These are phyloP conservation scores for Nephotettix cincticeps DNA, from an alignment of 1,140 invertebrate genomes.

Conservation along the genomic window DNA sequence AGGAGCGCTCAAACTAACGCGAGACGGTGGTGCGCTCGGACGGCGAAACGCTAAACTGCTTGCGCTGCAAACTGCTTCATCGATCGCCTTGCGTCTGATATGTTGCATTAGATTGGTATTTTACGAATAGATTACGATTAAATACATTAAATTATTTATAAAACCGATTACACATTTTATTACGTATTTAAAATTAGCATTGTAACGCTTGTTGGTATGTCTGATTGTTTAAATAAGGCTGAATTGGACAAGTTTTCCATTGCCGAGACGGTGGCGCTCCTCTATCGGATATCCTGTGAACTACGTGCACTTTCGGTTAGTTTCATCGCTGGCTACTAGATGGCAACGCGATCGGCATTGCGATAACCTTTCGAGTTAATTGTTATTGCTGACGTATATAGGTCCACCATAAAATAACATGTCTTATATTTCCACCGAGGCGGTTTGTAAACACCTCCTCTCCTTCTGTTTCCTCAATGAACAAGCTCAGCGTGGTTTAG, in stretches of 20 bases:
- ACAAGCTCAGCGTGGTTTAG: no score
- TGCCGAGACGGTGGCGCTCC: no score
- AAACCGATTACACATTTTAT: background rate
- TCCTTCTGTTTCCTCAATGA: background rate
- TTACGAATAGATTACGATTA: no score
- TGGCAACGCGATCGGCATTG: background rate
- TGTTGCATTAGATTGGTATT: no score
- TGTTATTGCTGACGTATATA: slow-evolving; percentile 18
- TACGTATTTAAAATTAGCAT: slow-evolving; percentile 2
- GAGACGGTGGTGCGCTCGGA: background rate
- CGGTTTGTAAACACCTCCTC: slow-evolving; percentile 11
- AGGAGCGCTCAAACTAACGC: background rate
- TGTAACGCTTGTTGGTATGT: no score
- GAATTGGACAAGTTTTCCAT: no score
- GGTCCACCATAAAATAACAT: slow-evolving; percentile 10
- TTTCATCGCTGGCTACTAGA: slow-evolving; percentile 1
- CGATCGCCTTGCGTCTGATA: no score
- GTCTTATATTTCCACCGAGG: slow-evolving; percentile 7
- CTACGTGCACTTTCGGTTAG: background rate
- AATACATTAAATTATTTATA: background rate
- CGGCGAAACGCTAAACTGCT: slow-evolving; percentile 5
- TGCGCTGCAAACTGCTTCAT: no score
- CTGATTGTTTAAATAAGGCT: no score
- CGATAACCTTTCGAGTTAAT: background rate
- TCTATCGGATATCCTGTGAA: background rate